These are phyloP conservation scores for Meloidogyne chitwoodi DNA, from an alignment of 1,140 invertebrate species.

Conservation along the genomic window DNA sequence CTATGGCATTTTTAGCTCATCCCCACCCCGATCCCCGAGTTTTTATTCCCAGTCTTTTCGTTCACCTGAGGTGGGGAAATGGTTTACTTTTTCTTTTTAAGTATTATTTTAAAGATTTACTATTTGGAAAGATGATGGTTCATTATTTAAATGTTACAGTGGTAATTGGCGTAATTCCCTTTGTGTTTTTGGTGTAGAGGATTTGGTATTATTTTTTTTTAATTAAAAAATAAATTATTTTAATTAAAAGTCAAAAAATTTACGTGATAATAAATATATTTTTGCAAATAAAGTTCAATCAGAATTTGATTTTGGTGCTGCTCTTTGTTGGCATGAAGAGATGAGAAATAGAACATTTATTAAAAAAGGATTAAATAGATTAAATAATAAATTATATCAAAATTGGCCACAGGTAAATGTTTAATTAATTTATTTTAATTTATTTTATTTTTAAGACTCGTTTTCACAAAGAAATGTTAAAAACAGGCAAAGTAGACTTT, in stretches of 20 bases:
- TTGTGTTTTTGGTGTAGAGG: neutral
- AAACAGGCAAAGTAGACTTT: neutral
- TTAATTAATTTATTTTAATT: neutral
- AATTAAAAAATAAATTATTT: no score
- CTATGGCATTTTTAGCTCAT: no score
- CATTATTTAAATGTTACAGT: no score
- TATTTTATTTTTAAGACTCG: neutral
- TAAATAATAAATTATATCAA: neutral
- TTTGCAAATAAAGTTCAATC: neutral
- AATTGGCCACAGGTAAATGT: neutral
- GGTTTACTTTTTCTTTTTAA: no score
- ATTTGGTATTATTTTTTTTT: neutral
- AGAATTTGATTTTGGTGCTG: neutral
- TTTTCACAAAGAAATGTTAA: neutral
- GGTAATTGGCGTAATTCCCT: neutral
- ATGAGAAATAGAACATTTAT: neutral
- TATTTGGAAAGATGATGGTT: no score
- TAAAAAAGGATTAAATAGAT: neutral
- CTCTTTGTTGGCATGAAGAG: conserved; percentile 21
- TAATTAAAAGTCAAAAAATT: neutral
- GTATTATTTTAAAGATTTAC: no score
- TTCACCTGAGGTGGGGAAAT: no score
- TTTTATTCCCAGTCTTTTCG: no score
- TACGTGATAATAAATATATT: neutral
- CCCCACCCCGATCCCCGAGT: no score